Evolutionary conservation across 2,888 invertebrate genomes (phyloP).

Genomic region (Cinara cedri): DNA sequence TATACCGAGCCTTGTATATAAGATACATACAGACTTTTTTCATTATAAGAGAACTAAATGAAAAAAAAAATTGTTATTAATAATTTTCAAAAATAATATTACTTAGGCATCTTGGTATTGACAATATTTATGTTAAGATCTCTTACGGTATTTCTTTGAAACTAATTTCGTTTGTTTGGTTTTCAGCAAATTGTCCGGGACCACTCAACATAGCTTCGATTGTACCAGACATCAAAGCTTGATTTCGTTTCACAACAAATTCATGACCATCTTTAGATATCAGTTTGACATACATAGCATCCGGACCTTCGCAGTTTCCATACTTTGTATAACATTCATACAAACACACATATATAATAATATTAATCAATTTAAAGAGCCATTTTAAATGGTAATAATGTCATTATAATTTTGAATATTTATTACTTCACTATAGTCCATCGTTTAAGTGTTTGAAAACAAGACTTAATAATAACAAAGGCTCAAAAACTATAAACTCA

Average conservation of each 20-base stretch:
- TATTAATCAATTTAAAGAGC: too few relatives aligned
- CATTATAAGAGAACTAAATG: slow-evolving; percentile 92
- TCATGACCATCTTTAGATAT: slow-evolving; percentile 77
- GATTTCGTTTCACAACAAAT: slow-evolving; percentile 96
- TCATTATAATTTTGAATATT: too few relatives aligned
- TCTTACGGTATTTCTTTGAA: slow-evolving; percentile 98
- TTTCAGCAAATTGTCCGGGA: slow-evolving; percentile 98
- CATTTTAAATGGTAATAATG: too few relatives aligned
- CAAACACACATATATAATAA: too few relatives aligned
- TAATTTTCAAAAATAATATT: too few relatives aligned
- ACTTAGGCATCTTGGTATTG: too few relatives aligned
- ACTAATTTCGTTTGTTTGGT: slow-evolving; percentile 98
- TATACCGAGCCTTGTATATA: slow-evolving; percentile 97
- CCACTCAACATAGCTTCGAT: slow-evolving; percentile 99
- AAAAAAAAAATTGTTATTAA: slow-evolving; percentile 62
- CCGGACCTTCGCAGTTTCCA: slow-evolving; percentile 96
- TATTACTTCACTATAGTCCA: too few relatives aligned
- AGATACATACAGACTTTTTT: slow-evolving; percentile 99
- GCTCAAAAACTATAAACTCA: too few relatives aligned
- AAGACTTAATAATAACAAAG: too few relatives aligned
- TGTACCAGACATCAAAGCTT: slow-evolving; percentile 96
- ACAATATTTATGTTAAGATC: not conserved
- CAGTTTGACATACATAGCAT: slow-evolving; percentile 73
- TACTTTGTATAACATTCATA: too few relatives aligned
- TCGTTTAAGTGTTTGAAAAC: too few relatives aligned